Conservation (phyloP, 2,797 vertebrate genomes). For the Catostomus latipinnis region DNA sequence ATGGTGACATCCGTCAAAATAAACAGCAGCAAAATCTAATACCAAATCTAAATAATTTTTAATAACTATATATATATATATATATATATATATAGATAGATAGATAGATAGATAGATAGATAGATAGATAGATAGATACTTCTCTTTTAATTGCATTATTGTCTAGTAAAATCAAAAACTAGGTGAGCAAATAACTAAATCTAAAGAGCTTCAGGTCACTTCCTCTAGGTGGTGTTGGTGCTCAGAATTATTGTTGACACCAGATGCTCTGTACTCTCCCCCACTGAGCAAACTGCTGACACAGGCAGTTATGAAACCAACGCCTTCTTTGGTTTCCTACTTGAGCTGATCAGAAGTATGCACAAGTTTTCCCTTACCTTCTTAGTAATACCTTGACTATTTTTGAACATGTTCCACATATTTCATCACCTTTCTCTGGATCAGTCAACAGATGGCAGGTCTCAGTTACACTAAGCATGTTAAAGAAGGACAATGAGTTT, state of each 20-base stretch:
- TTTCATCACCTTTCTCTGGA: conserved; percentile 15
- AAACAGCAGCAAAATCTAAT: no score
- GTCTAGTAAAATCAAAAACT: background rate
- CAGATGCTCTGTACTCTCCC: background rate
- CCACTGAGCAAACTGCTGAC: no score
- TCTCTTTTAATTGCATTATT: no score
- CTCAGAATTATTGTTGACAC: background rate
- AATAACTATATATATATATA: no score
- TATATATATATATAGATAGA: no score
- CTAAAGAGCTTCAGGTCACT: background rate
- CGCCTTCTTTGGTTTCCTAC: conserved; percentile 29
- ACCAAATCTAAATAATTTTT: no score
- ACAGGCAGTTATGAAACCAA: no score
- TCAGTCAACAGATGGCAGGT: conserved; percentile 1
- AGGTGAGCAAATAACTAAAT: background rate
- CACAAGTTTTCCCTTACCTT: conserved; percentile 20
- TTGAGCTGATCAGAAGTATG: conserved; percentile 1
- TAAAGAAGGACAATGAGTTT: conserved; percentile 1
- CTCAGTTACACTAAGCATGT: background rate
- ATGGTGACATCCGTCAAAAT: no score
- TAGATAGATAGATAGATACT: no score
- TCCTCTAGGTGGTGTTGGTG: conserved; percentile 23
- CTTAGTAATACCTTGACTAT: conserved; percentile 35
- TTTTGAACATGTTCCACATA: conserved; percentile 30
- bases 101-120: no score